Evolutionary conservation across 2,113 vertebrate species (phyloP).

Genomic region (Cebus imitator): DNA sequence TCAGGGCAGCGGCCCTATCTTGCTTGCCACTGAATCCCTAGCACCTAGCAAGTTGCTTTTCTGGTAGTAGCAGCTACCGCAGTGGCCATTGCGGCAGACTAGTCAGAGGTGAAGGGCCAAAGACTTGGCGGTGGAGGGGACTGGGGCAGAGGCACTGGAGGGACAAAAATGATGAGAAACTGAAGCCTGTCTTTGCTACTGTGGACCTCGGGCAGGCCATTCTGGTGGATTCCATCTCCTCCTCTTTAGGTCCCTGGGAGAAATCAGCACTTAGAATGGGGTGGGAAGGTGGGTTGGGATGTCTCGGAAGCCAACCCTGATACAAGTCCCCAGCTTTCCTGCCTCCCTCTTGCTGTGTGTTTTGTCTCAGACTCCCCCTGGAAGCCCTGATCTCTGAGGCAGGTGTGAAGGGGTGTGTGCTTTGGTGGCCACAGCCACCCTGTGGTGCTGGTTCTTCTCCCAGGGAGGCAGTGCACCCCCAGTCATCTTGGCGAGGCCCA

Average conservation of each 20-base stretch:
- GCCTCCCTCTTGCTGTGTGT: not conserved
- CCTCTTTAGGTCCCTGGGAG: not conserved
- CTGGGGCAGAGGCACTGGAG: no score
- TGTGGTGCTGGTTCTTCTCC: not conserved
- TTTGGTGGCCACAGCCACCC: not conserved
- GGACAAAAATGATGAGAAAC: no score
- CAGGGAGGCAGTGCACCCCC: not conserved
- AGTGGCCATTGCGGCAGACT: not conserved
- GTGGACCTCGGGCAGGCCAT: not conserved
- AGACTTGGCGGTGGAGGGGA: no score
- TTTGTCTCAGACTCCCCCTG: not conserved
- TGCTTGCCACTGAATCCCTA: not conserved
- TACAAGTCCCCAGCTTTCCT: not conserved
- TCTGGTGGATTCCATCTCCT: not conserved
- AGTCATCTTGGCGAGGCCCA: not conserved
- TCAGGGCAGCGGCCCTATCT: not conserved
- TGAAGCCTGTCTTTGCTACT: not conserved
- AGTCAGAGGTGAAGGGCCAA: no score
- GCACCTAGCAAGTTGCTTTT: not conserved
- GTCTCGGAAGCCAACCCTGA: no score
- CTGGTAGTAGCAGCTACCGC: not conserved
- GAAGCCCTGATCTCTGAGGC: not conserved
- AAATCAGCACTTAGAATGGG: not conserved
- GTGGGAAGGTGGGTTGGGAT: fast-evolving
- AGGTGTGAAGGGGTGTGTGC: not conserved